phyloP scores from a whole-genome alignment of 2,797 vertebrate species.

The Coracias cyanogaster region DNA sequence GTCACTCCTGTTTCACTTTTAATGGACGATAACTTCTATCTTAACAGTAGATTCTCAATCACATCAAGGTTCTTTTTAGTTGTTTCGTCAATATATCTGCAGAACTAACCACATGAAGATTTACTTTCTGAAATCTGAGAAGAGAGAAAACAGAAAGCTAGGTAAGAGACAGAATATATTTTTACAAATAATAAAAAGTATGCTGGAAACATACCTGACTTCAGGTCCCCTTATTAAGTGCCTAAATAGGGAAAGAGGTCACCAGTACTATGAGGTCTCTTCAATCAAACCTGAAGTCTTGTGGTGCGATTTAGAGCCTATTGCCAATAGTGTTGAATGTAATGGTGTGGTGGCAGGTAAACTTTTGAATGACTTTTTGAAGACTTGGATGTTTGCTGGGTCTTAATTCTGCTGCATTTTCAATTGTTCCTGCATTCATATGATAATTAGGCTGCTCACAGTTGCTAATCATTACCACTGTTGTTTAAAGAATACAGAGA shows the following conservation, averaged over 20 bases:
- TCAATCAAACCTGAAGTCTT: neutral
- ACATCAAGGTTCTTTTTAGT: accelerated
- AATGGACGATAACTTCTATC: neutral
- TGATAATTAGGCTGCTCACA: neutral
- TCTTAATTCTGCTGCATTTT: slow-evolving; percentile 43
- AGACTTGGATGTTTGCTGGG: slow-evolving; percentile 29
- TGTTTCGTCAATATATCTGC: neutral
- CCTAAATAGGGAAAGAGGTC: neutral
- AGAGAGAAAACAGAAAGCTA: neutral
- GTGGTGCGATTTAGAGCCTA: neutral
- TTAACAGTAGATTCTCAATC: neutral
- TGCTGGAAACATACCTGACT: neutral
- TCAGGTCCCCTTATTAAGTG: neutral
- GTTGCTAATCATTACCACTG: slow-evolving; percentile 38
- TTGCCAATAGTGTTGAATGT: neutral
- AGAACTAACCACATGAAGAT: neutral
- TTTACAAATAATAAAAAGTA: neutral
- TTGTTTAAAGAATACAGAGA: slow-evolving; percentile 25
- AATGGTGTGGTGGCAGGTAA: neutral
- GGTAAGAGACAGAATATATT: neutral
- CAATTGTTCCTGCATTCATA: neutral
- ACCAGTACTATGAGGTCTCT: neutral
- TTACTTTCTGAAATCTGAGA: neutral
- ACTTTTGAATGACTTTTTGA: slow-evolving; percentile 20
- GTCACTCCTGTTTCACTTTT: neutral